Conservation (phyloP, 2,888 invertebrate species). For the Muschampia plurimacula region DNA sequence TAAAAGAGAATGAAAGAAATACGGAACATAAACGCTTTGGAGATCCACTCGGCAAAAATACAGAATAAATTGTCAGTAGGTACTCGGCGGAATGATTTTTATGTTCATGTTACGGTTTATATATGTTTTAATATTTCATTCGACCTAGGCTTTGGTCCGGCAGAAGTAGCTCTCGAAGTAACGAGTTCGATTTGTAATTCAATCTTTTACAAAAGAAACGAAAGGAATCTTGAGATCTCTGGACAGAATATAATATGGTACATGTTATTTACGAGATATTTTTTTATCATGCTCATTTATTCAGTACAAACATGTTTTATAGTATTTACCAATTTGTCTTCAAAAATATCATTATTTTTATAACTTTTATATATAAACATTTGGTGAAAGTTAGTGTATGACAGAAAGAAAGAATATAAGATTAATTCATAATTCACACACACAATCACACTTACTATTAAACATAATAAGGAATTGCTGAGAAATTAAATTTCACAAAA, state of each 20-base stretch:
- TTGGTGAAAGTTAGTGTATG: too few relatives aligned
- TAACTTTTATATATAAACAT: too few relatives aligned
- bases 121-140: conserved; percentile 23
- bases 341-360: too few relatives aligned
- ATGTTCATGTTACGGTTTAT: conserved; percentile 27
- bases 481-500: too few relatives aligned
- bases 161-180: background rate
- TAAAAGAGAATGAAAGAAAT: conserved; percentile 34
- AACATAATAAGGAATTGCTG: too few relatives aligned
- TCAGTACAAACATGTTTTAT: too few relatives aligned
- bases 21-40: conserved; percentile 28
- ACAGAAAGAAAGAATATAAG: too few relatives aligned
- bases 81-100: conserved; percentile 30
- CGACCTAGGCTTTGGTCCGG: background rate
- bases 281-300: too few relatives aligned
- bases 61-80: conserved; percentile 30
- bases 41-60: conserved; percentile 36
- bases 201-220: background rate
- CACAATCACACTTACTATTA: too few relatives aligned
- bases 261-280: too few relatives aligned
- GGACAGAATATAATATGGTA: background rate
- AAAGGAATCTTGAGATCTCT: background rate
- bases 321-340: too few relatives aligned
- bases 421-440: too few relatives aligned
- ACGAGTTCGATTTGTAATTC: conserved; percentile 1